phyloP scores from a whole-genome alignment of 2,888 invertebrate genomes.

The Xanthia icteritia region DNA sequence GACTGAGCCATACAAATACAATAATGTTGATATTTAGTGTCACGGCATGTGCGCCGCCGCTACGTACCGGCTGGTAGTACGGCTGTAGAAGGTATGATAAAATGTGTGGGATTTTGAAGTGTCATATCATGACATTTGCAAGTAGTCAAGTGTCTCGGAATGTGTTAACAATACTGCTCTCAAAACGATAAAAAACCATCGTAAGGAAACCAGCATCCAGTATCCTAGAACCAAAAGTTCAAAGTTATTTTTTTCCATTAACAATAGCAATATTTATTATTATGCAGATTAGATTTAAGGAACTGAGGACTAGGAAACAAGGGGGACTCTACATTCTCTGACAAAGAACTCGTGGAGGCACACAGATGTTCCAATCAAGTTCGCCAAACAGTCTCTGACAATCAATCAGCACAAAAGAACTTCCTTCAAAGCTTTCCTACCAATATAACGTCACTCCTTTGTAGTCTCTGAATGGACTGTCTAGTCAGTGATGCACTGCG shows the following conservation, averaged over 20 bases:
- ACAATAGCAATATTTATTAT: not conserved
- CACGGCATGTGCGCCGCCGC: too few species aligned
- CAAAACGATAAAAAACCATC: not conserved
- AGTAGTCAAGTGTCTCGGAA: too few species aligned
- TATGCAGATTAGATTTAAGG: not conserved
- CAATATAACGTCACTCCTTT: not conserved
- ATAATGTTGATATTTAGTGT: too few species aligned
- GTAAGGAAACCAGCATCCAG: not conserved
- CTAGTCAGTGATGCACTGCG: not conserved
- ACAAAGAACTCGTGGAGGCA: not conserved
- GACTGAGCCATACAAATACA: too few species aligned
- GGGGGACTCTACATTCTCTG: not conserved
- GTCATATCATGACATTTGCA: too few species aligned
- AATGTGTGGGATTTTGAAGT: too few species aligned
- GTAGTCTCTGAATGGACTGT: not conserved
- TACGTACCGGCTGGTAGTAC: too few species aligned
- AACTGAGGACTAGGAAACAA: not conserved
- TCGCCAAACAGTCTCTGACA: not conserved
- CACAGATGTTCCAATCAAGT: not conserved
- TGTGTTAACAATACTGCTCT: not conserved
- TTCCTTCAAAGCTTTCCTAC: not conserved
- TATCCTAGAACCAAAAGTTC: too few species aligned
- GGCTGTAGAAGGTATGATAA: too few species aligned
- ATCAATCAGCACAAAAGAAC: constrained; percentile 1
- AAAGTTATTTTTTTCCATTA: not conserved